Evolutionary conservation across 2,888 invertebrate species (phyloP), one percentile per base, ranked within the genome.

Genomic region (Lumbricus terrestris): DNA sequence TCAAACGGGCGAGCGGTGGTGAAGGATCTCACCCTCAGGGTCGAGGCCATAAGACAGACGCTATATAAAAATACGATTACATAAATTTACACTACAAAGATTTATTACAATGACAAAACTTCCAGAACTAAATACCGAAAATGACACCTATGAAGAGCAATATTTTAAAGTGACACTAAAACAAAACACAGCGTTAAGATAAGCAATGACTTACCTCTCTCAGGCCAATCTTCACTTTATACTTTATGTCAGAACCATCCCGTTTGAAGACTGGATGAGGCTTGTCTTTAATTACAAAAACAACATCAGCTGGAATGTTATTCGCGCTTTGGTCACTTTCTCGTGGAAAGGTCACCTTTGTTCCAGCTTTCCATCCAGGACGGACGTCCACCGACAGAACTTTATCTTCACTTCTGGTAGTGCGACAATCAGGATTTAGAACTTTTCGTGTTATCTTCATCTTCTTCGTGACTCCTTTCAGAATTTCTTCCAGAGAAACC

Each of bases 351-450:
- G 99, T 99, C 92, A 99, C 98, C 95, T 98, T 98, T 0, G 99
- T 99, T 38, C 99, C 99, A 0, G 98, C 97, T 95, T 99, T 99
- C 99, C 99, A 99, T 29, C 99, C 99, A 0, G 98, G 98, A 95
- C 98, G 98, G 0, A 99, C 97, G 92, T 98, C 98, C 92, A 99
- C 98, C 33, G 98, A 98, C 47, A 95, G 91, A 29, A 99, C 97
- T 95, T 99, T 99, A 94, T 99, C 98, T 95, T 99, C 98, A 93
- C 97, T 97, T 93, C 96, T 97, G 0, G 97, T 96, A 0, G 97
- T 96, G 88, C 94, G 92, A 29, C 98, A 98, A 95, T 98, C 98
- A 0, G 97, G 96, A 91, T 93, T 94, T n/a, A 94, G 90, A n/a
- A 95, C 94, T 92, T 94, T 94, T 90, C 98, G 96, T 1, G 98